Percentiles rank a stretch among this genome's conserved stretches.
Conservation (phyloP, 2,797 vertebrate genomes). For the Triplophysa bombifrons region DNA sequence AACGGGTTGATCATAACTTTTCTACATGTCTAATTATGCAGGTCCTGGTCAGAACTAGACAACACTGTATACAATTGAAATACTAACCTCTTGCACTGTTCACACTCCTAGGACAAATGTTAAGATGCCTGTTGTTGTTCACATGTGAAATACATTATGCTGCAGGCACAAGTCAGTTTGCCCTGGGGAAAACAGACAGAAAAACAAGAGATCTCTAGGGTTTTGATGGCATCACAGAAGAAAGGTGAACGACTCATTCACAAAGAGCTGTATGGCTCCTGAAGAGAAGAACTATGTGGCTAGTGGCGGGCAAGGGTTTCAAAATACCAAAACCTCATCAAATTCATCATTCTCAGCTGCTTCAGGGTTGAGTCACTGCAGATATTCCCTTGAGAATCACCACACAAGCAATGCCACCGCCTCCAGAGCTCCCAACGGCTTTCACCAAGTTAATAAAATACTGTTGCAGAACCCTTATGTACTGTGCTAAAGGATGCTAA, state of each 20-base stretch:
- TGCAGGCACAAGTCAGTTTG: background rate
- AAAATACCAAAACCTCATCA: background rate
- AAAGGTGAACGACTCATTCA: background rate
- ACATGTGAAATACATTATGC: background rate
- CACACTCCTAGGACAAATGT: background rate
- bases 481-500: conserved; percentile 2
- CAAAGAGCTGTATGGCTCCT: background rate
- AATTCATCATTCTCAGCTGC: background rate
- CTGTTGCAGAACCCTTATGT: background rate
- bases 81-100: background rate
- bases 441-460: background rate
- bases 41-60: background rate
- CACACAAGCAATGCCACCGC: background rate
- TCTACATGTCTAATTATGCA: background rate
- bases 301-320: background rate
- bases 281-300: background rate
- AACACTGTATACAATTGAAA: background rate
- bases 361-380: background rate
- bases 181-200: background rate
- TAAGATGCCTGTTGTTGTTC: background rate
- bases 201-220: background rate
- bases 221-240: background rate
- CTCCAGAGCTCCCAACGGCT: background rate
- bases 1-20: background rate
- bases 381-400: background rate